Evolutionary conservation across 1,140 invertebrate species (phyloP), one percentile per base, ranked within the genome.

Genomic region (Paralvinella palmiformis): DNA sequence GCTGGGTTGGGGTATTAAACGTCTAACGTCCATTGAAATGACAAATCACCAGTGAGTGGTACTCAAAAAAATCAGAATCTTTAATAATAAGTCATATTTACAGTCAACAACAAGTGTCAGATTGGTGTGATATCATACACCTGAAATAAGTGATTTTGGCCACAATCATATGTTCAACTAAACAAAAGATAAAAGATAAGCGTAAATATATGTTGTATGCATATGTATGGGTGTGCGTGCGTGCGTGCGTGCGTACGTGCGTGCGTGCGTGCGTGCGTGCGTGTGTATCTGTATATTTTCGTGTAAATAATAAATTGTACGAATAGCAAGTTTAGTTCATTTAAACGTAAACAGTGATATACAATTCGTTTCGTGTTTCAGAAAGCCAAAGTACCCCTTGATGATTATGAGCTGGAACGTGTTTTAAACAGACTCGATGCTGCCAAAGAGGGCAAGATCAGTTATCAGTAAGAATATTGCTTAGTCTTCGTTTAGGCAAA

Each of bases 391-490:
- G 62, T 59, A 7, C 62, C 62, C 7, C 33, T 64, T 20, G 62
- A 64, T 33, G 53, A 64, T 4, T 64, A 41, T 22, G 62, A 64
- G 22, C 20, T 60, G n/a, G 62, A 64, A 41, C 59, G 36, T 24
- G 52, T 64, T 10, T 29, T 60, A 17, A 22, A 32, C 27, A 20
- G 62, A 20, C 33, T 64, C 10, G 62, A 64, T 35, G 29, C 55
- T 15, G 33, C 56, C 33, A 64, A 64, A 50, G 62, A 64, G 32
- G 36, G 53, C 4, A 64, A 64, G 33, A 41, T 64, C 55, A 64
- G 52, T 31, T 64, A 64, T 24, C 62, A 64, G 62, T 64, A 45
- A 32, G 62, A 33, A 52, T 1, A 22, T 31, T 7, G 50, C 50
- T 10, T n/a, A 41, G 10, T 41, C n/a, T 10, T 41, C 37, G n/a